Evolutionary conservation across 1,140 invertebrate species (phyloP).

Genomic region (Tetramorium simillimum): DNA sequence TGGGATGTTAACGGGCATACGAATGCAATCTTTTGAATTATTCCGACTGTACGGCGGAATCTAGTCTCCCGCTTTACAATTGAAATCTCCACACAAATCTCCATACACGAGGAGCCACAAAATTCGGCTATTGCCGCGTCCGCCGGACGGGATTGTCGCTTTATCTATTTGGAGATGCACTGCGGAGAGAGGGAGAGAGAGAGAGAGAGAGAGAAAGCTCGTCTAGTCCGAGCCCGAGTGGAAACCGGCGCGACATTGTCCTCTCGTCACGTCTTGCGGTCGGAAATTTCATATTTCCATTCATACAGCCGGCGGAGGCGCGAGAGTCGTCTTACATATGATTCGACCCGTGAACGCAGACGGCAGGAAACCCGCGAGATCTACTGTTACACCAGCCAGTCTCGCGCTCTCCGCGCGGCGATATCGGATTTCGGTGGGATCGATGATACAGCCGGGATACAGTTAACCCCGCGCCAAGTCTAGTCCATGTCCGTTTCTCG

Average conservation of each 20-base stretch:
- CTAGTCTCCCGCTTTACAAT: slow-evolving; percentile 30
- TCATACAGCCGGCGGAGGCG: neutral
- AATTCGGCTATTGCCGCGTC: neutral
- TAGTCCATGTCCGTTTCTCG: slow-evolving; percentile 27
- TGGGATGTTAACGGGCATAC: slow-evolving; percentile 16
- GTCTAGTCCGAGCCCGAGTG: slow-evolving; percentile 7
- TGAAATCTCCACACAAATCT: slow-evolving; percentile 2
- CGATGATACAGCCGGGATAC: slow-evolving; percentile 45
- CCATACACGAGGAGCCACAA: neutral
- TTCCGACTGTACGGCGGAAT: slow-evolving; percentile 18
- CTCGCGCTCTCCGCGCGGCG: neutral
- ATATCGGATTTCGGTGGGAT: slow-evolving; percentile 66
- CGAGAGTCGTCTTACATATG: slow-evolving; percentile 40
- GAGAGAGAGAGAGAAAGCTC: neutral
- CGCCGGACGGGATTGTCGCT: slow-evolving; percentile 34
- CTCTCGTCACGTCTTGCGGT: neutral
- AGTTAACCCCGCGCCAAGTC: slow-evolving; percentile 19
- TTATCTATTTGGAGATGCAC: slow-evolving; percentile 33
- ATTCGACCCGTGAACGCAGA: neutral
- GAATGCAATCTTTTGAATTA: slow-evolving; percentile 47
- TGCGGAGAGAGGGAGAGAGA: neutral
- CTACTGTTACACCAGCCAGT: neutral
- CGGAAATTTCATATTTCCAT: slow-evolving; percentile 50
- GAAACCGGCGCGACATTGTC: neutral
- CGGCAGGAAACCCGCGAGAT: slow-evolving; percentile 39